phyloP scores from a whole-genome alignment of 2,797 vertebrate genomes.

The Cichlasoma orientale region DNA sequence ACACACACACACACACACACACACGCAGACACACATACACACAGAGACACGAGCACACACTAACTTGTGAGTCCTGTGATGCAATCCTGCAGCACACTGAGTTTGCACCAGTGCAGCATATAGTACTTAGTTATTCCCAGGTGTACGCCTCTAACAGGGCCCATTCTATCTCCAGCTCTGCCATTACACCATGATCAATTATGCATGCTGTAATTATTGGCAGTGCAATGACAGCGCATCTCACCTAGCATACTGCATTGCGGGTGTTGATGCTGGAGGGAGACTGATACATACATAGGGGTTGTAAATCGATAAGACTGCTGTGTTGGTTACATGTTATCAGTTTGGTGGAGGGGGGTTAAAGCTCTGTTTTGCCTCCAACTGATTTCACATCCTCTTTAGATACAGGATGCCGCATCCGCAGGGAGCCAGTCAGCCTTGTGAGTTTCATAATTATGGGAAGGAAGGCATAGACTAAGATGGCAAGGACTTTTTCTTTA shows the following conservation, averaged over 20 bases:
- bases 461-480: slow-evolving; percentile 10
- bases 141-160: slow-evolving; percentile 47
- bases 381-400: slow-evolving; percentile 36
- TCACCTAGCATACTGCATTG: slow-evolving; percentile 72
- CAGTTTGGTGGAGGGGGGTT: slow-evolving; percentile 15
- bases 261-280: slow-evolving; percentile 62
- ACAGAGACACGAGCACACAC: not conserved
- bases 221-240: slow-evolving; percentile 62
- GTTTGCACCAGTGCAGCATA: slow-evolving; percentile 6
- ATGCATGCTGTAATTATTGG: slow-evolving; percentile 79
- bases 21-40: not conserved
- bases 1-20: not conserved
- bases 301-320: slow-evolving; percentile 46
- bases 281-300: slow-evolving; percentile 45
- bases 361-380: slow-evolving; percentile 41
- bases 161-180: slow-evolving; percentile 53
- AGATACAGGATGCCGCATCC: slow-evolving; percentile 27
- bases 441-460: slow-evolving; percentile 40
- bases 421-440: slow-evolving; percentile 6
- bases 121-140: slow-evolving; percentile 34
- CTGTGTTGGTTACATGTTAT: slow-evolving; percentile 38
- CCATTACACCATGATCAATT: slow-evolving; percentile 70
- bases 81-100: slow-evolving; percentile 50
- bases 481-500: slow-evolving; percentile 12
- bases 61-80: slow-evolving; percentile 39